Evolutionary conservation across 2,113 vertebrate species (phyloP).

Genomic region (Gymnarchus niloticus): DNA sequence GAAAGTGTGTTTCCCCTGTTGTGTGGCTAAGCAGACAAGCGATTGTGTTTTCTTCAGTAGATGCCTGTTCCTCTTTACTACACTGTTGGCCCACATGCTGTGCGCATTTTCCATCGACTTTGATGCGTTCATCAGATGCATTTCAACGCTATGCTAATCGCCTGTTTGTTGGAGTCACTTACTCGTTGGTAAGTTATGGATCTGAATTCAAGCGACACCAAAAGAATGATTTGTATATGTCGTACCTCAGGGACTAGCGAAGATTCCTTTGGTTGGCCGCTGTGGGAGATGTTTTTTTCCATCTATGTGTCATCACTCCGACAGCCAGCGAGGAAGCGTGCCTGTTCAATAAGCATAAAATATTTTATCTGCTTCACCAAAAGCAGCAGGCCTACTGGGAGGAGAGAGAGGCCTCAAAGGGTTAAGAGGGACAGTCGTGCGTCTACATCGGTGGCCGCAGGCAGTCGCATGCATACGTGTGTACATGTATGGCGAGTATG

Average conservation of each 20-base stretch:
- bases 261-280: not conserved
- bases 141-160: slow-evolving; percentile 7
- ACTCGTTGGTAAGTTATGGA: slow-evolving; percentile 17
- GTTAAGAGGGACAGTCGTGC: not conserved
- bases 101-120: too few species aligned
- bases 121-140: not conserved
- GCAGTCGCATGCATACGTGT: slow-evolving; percentile 22
- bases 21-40: not conserved
- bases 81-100: too few species aligned
- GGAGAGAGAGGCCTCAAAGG: slow-evolving; percentile 21
- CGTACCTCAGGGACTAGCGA: not conserved
- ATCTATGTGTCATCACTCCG: slow-evolving; percentile 29
- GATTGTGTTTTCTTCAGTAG: not conserved
- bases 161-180: slow-evolving; percentile 12
- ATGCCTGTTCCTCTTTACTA: not conserved
- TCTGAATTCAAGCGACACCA: slow-evolving; percentile 1
- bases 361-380: slow-evolving; percentile 50
- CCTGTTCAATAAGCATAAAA: slow-evolving; percentile 52
- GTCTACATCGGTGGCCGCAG: not conserved
- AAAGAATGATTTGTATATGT: not conserved
- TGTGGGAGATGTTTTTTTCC: slow-evolving; percentile 38
- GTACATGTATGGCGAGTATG: not conserved
- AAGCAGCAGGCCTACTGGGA: slow-evolving; percentile 35
- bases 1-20: not conserved
- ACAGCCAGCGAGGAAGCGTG: slow-evolving; percentile 46